Base-by-base conservation (phyloP, 2,113 vertebrate species). In the Pygoscelis adeliae region DNA sequence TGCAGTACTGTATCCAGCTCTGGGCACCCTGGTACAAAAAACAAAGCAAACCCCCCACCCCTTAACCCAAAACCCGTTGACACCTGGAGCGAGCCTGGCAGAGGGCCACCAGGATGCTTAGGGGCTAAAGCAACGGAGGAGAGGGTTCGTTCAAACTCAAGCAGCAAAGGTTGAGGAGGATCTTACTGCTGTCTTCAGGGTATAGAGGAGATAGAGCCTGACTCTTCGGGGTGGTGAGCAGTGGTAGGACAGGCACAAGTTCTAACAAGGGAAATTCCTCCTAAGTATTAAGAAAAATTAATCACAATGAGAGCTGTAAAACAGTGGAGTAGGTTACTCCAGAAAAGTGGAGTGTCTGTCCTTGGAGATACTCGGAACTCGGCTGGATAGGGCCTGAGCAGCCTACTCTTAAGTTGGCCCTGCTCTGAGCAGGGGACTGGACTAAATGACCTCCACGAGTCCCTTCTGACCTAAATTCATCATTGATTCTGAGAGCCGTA, bases 11-110 rank as follows among this genome's bases (percentile, higher is more conserved):
- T 9, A 10, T 13, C 69, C 52, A 50, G 17, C 26, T 55, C 42
- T 55, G 40, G 46, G 30, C 55, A 82, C 7, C 21, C n/a, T 69
- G 23, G 20, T 55, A n/a, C 6, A 29, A 34, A 65, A 52, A 69
- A 50, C 20, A 62, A 3, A 6, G 9, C 2, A 13, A 67, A 22
- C 2, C 13, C 13, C 17, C 3, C 2, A 3, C 3, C 19, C 13
- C 20, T 66, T 59, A 77, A 50, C 9, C 25, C 61, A 4, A 36
- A 90, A 49, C 23, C 4, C 10, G 23, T 5, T 58, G 61, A 10
- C 12, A 13, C 2, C 25, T 81, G 55, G 36, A 65, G 29, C 1
- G 4, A 76, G 26, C 34, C 42, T 79, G 65, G 22, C 47, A 59
- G 65, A 55, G 44, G 6, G 38, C 40, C 36, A n/a, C 15, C 11